Conservation (phyloP, 2,888 invertebrate species). For the Brachylomia viminalis region DNA sequence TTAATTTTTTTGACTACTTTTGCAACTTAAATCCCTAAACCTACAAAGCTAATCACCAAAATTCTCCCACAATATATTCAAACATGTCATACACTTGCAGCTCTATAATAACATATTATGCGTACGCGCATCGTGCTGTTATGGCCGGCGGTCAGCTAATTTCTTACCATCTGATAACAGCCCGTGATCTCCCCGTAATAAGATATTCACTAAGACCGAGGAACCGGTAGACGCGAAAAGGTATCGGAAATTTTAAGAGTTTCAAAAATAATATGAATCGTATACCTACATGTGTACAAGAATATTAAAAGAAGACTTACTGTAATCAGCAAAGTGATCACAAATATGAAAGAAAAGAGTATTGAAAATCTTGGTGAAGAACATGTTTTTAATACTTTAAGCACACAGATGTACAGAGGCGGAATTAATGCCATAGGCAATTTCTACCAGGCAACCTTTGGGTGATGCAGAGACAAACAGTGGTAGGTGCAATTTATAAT, state of each 20-base stretch:
- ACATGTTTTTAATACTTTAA: no score
- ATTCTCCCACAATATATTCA: conserved; percentile 44
- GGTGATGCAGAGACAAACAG: no score
- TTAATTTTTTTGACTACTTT: neutral
- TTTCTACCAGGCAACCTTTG: no score
- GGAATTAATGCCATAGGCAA: no score
- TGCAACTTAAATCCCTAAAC: neutral
- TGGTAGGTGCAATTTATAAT: no score
- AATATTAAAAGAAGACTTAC: no score
- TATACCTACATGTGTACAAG: no score
- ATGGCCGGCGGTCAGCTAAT: conserved; percentile 79
- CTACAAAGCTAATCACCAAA: conserved; percentile 1
- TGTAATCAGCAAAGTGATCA: no score
- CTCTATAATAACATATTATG: conserved; percentile 59
- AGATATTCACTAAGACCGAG: conserved; percentile 71
- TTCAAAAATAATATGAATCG: no score
- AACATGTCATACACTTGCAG: conserved; percentile 57
- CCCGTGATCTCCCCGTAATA: conserved; percentile 78
- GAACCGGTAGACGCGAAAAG: conserved; percentile 71
- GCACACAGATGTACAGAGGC: no score
- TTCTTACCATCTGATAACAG: conserved; percentile 85
- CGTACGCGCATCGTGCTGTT: conserved; percentile 64
- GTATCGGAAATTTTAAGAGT: neutral
- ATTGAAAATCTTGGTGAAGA: no score
- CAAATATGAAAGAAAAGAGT: no score